Evolutionary conservation across 2,797 vertebrate genomes (phyloP).

Genomic region (Tolypeutes matacus): DNA sequence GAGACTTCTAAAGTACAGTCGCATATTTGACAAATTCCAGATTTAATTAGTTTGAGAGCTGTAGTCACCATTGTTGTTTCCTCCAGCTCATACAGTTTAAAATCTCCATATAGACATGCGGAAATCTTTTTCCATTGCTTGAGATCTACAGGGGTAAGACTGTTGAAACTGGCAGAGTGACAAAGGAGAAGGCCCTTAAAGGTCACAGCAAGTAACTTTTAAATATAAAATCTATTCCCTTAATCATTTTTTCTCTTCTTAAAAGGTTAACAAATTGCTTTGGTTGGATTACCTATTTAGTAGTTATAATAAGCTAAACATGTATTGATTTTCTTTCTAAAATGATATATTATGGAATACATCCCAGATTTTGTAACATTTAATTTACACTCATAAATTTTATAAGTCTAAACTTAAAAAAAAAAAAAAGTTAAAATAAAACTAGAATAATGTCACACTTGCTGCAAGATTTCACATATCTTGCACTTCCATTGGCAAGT

Average conservation of each 20-base stretch:
- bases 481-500: neutral
- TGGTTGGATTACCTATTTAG: constrained; percentile 80
- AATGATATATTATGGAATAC: constrained; percentile 76
- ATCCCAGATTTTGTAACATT: constrained; percentile 65
- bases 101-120: neutral
- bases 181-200: constrained; percentile 63
- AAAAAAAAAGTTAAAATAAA: constrained; percentile 50
- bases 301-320: constrained; percentile 78
- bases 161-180: constrained; percentile 31
- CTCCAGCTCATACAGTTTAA: neutral
- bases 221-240: constrained; percentile 80
- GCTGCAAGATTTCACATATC: neutral
- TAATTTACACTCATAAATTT: constrained; percentile 69
- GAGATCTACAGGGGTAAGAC: neutral
- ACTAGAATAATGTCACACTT: constrained; percentile 49
- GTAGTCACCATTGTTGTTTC: neutral
- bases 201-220: constrained; percentile 53
- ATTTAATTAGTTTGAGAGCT: neutral
- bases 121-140: constrained; percentile 57
- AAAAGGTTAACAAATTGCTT: constrained; percentile 83
- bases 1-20: neutral
- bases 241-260: constrained; percentile 76
- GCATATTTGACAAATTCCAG: constrained; percentile 18
- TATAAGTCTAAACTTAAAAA: constrained; percentile 52
- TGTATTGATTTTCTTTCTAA: constrained; percentile 82